Percentiles rank a stretch among this genome's conserved stretches.
Evolutionary conservation across 2,797 vertebrate genomes (phyloP).

Genomic region (Acanthiza pusilla): DNA sequence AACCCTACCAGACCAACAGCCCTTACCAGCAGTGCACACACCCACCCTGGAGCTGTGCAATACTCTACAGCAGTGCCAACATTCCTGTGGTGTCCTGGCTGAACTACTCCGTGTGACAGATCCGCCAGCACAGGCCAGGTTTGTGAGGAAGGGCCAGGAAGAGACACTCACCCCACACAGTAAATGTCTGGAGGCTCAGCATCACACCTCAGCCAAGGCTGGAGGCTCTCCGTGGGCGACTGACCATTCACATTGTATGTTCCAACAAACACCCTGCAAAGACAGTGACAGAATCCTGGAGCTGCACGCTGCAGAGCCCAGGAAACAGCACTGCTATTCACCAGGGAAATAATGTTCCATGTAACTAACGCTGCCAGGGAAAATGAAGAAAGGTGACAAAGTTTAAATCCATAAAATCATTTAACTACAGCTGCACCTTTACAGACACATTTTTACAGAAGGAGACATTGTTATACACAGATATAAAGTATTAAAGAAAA

Average conservation of each 20-base stretch:
- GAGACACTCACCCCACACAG: conserved; percentile 86
- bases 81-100: not conserved
- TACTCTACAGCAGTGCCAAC: not conserved
- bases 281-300: not conserved
- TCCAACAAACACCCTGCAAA: conserved; percentile 88
- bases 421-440: not conserved
- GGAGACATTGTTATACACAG: not conserved
- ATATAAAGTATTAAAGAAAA: not conserved
- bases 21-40: not conserved
- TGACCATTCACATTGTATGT: conserved; percentile 97
- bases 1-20: not conserved
- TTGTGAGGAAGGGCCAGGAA: not conserved
- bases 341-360: too few relatives aligned
- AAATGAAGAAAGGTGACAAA: not conserved
- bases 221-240: conserved; percentile 85
- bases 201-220: conserved; percentile 83
- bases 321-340: not conserved
- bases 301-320: not conserved
- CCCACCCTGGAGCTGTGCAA: not conserved
- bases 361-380: not conserved
- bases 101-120: not conserved
- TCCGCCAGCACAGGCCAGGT: not conserved
- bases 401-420: not conserved
- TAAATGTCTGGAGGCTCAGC: conserved; percentile 90
- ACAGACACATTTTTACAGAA: not conserved